Conservation (phyloP, 2,888 invertebrate species). For the Calameuta pallipes region DNA sequence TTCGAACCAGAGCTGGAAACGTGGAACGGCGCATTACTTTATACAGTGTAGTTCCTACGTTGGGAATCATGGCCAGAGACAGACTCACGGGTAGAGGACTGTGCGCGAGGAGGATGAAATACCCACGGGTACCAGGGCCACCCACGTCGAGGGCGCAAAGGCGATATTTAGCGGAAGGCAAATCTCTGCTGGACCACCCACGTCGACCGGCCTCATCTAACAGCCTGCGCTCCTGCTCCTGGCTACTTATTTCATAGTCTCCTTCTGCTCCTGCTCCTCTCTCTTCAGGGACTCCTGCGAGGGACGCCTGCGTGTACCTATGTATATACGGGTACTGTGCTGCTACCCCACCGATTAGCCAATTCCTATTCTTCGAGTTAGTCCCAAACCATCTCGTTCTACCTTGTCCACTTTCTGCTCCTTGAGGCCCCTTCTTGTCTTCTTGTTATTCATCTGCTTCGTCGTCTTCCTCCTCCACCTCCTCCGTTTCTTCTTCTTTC, state of each 20-base stretch:
- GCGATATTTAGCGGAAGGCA: conserved; percentile 66
- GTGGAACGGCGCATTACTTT: conserved; percentile 15
- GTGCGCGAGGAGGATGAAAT: conserved; percentile 31
- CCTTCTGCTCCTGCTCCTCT: conserved; percentile 2
- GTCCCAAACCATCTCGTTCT: background rate
- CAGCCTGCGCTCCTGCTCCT: conserved; percentile 21
- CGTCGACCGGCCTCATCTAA: conserved; percentile 47
- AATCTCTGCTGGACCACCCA: conserved; percentile 63
- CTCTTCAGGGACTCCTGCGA: background rate
- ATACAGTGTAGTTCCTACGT: conserved; percentile 20
- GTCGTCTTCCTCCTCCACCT: background rate
- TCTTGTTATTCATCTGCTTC: background rate
- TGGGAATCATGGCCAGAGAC: conserved; percentile 16
- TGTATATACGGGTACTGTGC: background rate
- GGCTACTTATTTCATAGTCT: conserved; percentile 55
- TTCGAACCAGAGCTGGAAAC: conserved; percentile 4
- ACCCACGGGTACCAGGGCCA: conserved; percentile 47
- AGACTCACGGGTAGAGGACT: background rate
- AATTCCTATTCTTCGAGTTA: conserved; percentile 9
- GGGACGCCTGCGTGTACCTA: background rate
- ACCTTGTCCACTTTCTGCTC: background rate
- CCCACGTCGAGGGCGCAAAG: conserved; percentile 64
- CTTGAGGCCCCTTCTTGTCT: background rate
- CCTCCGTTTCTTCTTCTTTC: background rate
- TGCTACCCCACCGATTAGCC: conserved; percentile 8